phyloP scores from a whole-genome alignment of 2,797 vertebrate genomes.

The Danio aesculapii region DNA sequence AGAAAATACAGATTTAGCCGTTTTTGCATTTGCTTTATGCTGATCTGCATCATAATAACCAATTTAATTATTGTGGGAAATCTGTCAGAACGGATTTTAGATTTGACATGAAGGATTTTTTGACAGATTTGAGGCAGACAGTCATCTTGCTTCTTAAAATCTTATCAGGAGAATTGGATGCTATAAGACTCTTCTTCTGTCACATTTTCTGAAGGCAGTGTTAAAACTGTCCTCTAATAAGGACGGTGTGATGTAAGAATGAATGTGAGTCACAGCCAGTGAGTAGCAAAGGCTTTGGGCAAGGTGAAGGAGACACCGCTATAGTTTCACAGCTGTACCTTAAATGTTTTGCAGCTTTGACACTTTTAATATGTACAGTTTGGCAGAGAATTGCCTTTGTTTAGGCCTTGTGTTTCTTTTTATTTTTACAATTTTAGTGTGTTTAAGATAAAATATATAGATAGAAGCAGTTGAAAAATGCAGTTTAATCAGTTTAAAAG shows the following conservation, averaged over 20 bases:
- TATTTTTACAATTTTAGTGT: not conserved
- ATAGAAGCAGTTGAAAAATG: no score
- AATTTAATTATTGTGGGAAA: not conserved
- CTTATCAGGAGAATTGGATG: conserved; percentile 3
- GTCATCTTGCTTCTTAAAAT: not conserved
- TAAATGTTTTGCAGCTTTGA: not conserved
- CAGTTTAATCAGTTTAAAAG: no score
- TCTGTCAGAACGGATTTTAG: not conserved
- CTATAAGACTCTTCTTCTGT: not conserved
- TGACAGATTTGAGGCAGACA: not conserved
- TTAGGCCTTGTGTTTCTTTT: not conserved
- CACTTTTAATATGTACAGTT: not conserved
- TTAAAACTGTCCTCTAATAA: conserved; percentile 23
- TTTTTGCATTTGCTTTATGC: not conserved
- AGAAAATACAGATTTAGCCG: not conserved
- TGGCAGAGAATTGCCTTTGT: not conserved
- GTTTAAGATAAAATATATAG: not conserved
- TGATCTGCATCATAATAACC: not conserved
- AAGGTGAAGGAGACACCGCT: conserved; percentile 26
- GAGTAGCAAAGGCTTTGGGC: conserved; percentile 22
- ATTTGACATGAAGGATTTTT: not conserved
- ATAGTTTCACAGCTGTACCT: conserved; percentile 13
- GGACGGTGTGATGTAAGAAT: conserved; percentile 13
- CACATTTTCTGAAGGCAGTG: not conserved
- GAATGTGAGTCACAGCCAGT: not conserved